Evolutionary conservation across 1,140 invertebrate genomes (phyloP), one percentile per base, ranked within the genome.

Genomic region (Heliconius congener): DNA sequence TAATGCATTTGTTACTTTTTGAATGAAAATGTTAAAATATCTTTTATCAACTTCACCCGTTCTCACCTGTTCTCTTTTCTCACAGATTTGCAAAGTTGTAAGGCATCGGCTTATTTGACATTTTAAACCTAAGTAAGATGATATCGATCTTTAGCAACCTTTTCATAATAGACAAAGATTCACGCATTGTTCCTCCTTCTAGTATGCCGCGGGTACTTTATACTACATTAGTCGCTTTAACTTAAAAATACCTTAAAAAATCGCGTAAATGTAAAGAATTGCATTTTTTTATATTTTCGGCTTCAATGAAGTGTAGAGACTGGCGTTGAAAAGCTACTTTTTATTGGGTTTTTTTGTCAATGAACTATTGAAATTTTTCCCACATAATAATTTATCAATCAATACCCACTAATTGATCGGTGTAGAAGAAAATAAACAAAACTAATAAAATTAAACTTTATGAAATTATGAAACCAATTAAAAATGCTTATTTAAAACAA

Each of bases 11-110:
- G 60, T 66, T 66, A 66, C 60, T 66, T 66, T 60, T 66, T 66
- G 23, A 16, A 16, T 66, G n/a, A 11, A 23, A 60, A 60, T 23
- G n/a, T 60, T 60, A 66, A 30, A 27, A 30, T 66, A 66, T 66
- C 46, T 77, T 57, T 23, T 57, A 23, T 57, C 8, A 8, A 23
- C n/a, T 57, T 81, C 46, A 78, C 80, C 89, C 87, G 87, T 92
- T 89, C 71, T 71, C 90, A 93, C 90, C 90, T 91, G 90, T 93
- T 78, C 60, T 34, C n/a, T 72, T 74, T 90, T 90, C 87, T 84
- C 89, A 87, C 84, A 86, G 84, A 82, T 76, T 82, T 34, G 76
- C 74, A 57, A 78, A 52, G 60, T 72, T 46, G 18, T 42, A 46
- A 52, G 50, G 72, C 66, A 78, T 83, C 83, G 85, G 87, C 85